These are phyloP conservation scores for Xestia c-nigrum DNA, from an alignment of 2,888 invertebrate species.

Conservation along the genomic window DNA sequence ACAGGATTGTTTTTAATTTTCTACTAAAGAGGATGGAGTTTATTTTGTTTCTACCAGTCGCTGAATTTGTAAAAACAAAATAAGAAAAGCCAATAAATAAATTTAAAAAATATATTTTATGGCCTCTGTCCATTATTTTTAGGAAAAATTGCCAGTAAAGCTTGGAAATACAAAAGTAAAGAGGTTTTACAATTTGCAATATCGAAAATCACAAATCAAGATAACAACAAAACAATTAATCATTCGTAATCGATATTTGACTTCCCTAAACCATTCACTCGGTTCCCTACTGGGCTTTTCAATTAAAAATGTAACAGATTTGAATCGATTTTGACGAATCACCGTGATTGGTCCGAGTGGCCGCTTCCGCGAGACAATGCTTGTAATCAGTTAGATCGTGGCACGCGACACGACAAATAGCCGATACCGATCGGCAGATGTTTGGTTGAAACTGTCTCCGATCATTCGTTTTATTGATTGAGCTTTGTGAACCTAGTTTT, in stretches of 20 bases:
- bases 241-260: conserved; percentile 76
- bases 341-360: conserved; percentile 76
- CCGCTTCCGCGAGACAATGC: conserved; percentile 79
- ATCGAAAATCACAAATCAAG: conserved; percentile 55
- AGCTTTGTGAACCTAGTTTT: conserved; percentile 24
- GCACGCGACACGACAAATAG: conserved; percentile 83
- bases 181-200: background rate
- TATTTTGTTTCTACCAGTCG: background rate
- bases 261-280: conserved; percentile 73
- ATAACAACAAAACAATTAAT: conserved; percentile 76
- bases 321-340: conserved; percentile 83
- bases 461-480: conserved; percentile 58
- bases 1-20: background rate
- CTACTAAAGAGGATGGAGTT: background rate
- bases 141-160: conserved; percentile 14
- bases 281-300: conserved; percentile 72
- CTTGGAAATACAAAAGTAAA: background rate
- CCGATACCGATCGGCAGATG: conserved; percentile 84
- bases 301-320: conserved; percentile 84
- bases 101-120: background rate
- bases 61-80: conserved; percentile 3
- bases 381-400: conserved; percentile 76
- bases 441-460: conserved; percentile 64
- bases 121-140: background rate
- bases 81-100: background rate